These are phyloP conservation scores for Drosophila meridiana DNA, from an alignment of 2,888 invertebrate species.

Conservation along the genomic window DNA sequence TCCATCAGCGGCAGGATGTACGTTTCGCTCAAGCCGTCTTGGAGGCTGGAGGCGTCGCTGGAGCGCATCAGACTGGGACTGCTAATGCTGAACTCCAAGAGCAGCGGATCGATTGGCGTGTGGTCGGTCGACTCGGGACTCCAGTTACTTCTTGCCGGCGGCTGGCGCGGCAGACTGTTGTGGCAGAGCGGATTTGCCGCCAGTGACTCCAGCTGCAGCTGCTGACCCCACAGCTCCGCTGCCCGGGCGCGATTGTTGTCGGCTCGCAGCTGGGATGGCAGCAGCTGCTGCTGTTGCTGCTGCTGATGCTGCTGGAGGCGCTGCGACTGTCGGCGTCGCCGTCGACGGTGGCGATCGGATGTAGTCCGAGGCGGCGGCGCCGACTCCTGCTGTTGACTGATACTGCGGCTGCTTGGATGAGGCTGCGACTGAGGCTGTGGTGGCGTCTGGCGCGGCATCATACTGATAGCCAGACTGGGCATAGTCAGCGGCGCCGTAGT, in stretches of 20 bases:
- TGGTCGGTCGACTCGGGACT: conserved; percentile 57
- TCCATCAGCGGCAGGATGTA: conserved; percentile 43
- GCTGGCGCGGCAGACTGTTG: conserved; percentile 85
- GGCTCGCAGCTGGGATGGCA: conserved; percentile 77
- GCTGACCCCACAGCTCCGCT: conserved; percentile 84
- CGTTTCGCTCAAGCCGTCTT: conserved; percentile 64
- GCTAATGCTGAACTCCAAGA: conserved; percentile 83
- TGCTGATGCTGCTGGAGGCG: conserved; percentile 53
- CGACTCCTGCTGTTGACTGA: conserved; percentile 44
- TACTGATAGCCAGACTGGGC: conserved; percentile 80
- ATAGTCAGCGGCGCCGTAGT: conserved; percentile 73
- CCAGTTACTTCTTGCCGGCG: conserved; percentile 83
- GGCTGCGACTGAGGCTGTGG: conserved; percentile 52
- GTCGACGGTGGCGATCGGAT: conserved; percentile 61
- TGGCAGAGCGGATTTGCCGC: conserved; percentile 82
- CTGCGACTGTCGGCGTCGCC: conserved; percentile 52
- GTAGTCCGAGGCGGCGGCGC: conserved; percentile 47
- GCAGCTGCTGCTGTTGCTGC: conserved; percentile 34
- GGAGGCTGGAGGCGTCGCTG: conserved; percentile 70
- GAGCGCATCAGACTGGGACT: conserved; percentile 85
- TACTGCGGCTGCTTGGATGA: conserved; percentile 53
- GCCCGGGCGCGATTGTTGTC: conserved; percentile 84
- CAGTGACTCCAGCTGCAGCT: conserved; percentile 74
- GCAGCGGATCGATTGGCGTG: conserved; percentile 75
- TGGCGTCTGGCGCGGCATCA: conserved; percentile 62